phyloP scores from a whole-genome alignment of 1,140 invertebrate species.

The Brachionus koreanus region DNA sequence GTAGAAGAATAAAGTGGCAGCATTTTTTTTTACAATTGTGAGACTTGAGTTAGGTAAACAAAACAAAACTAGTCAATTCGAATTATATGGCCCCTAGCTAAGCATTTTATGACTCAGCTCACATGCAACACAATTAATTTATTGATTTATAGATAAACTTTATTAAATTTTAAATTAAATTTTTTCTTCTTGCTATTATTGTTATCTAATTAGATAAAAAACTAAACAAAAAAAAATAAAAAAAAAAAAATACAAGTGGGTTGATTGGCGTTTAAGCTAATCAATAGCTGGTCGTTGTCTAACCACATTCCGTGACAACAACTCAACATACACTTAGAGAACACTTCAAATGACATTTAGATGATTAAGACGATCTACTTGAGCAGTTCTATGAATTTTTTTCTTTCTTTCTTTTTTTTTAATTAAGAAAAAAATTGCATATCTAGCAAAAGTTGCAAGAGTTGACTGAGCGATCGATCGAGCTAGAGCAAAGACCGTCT shows the following conservation, averaged over 20 bases:
- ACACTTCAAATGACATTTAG: conserved; percentile 34
- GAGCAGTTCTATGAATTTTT: not conserved
- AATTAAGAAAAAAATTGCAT: not conserved
- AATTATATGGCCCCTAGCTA: conserved; percentile 4
- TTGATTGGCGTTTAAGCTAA: too few species aligned
- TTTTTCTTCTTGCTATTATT: not conserved
- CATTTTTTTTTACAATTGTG: not conserved
- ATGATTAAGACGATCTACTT: conserved; percentile 14
- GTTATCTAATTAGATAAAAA: not conserved
- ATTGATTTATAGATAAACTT: conserved; percentile 18
- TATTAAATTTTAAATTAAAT: conserved; percentile 3
- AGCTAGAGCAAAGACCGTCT: too few species aligned
- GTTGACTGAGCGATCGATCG: too few species aligned
- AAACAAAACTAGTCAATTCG: not conserved
- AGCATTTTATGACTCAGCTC: not conserved
- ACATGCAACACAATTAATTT: conserved; percentile 17
- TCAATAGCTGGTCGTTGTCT: too few species aligned
- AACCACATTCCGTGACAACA: not conserved
- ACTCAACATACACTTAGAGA: not conserved
- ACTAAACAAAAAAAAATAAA: not conserved
- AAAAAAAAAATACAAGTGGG: not conserved
- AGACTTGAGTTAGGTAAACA: not conserved
- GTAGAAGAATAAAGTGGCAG: too few species aligned
- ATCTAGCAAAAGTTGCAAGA: not conserved
- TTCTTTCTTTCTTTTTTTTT: not conserved